These are phyloP conservation scores for Pteropus alecto DNA, from an alignment of 2,113 vertebrate genomes.

Conservation along the genomic window DNA sequence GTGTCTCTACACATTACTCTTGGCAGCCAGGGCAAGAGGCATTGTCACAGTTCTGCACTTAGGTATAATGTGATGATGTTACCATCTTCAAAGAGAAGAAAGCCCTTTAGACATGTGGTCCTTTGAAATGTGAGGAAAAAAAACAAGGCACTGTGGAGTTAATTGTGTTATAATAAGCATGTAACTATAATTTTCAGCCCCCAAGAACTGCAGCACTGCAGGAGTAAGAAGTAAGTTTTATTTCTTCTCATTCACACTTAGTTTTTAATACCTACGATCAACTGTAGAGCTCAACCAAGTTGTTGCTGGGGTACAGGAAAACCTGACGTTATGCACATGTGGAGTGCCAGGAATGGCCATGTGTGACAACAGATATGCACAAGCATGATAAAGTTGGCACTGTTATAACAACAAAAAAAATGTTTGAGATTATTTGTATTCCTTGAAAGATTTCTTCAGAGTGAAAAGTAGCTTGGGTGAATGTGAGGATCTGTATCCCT, in stretches of 20 bases:
- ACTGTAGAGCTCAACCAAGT: not conserved
- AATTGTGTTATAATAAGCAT: not conserved
- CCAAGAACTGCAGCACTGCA: not conserved
- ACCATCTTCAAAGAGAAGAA: not conserved
- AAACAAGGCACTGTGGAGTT: not conserved
- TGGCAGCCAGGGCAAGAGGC: not conserved
- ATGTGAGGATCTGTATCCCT: not conserved
- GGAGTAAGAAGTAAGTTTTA: not conserved
- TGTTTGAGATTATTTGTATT: not conserved
- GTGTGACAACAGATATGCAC: not conserved
- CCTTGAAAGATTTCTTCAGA: not conserved
- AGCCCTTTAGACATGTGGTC: not conserved
- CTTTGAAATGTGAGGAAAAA: conserved; percentile 47
- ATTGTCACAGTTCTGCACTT: conserved; percentile 48
- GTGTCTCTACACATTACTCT: not conserved
- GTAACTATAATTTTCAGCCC: not conserved
- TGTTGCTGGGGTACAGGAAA: not conserved
- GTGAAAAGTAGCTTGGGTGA: not conserved
- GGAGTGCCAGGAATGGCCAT: not conserved
- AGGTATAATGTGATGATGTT: not conserved
- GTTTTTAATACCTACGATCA: not conserved
- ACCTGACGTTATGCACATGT: not conserved
- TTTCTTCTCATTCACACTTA: not conserved
- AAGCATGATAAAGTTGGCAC: not conserved
- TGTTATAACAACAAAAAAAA: not conserved